These are phyloP conservation scores for Epiblema foenella DNA, from an alignment of 2,888 invertebrate genomes.

Conservation along the genomic window DNA sequence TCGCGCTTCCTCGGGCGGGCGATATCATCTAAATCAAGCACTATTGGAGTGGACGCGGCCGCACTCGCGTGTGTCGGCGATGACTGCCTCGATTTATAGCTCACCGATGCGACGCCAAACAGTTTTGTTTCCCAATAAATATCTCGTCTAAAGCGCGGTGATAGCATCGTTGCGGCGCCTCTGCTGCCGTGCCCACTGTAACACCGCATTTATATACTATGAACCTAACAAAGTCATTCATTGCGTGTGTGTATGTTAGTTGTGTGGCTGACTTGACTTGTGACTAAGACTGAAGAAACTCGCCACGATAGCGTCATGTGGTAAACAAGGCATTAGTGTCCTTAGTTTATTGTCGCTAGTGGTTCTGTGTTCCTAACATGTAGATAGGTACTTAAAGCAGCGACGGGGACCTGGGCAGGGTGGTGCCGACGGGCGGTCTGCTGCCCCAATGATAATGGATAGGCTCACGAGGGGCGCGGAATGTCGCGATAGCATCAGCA, in stretches of 20 bases:
- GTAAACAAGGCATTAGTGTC: not conserved
- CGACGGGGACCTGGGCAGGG: not conserved
- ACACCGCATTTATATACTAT: not conserved
- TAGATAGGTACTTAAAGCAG: not conserved
- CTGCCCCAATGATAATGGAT: conserved; percentile 71
- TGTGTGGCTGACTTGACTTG: too few relatives aligned
- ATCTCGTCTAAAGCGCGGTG: conserved; percentile 10
- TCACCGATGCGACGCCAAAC: conserved; percentile 15
- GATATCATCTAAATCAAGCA: conserved; percentile 65
- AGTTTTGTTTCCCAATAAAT: conserved; percentile 35
- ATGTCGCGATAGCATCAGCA: conserved; percentile 59
- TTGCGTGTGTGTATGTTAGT: too few relatives aligned
- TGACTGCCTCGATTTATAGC: conserved; percentile 36
- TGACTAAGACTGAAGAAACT: too few relatives aligned
- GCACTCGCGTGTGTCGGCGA: conserved; percentile 19
- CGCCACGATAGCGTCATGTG: too few relatives aligned
- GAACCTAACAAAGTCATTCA: too few relatives aligned
- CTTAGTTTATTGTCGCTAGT: not conserved
- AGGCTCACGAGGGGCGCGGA: conserved; percentile 60
- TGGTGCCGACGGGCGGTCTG: conserved; percentile 59
- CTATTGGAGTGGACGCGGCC: conserved; percentile 51
- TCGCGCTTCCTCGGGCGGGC: conserved; percentile 31
- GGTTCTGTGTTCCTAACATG: not conserved
- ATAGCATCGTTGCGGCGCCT: conserved; percentile 35
- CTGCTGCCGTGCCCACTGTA: not conserved